These are phyloP conservation scores for Adrianichthys oophorus DNA, from an alignment of 2,797 vertebrate genomes.

Conservation along the genomic window DNA sequence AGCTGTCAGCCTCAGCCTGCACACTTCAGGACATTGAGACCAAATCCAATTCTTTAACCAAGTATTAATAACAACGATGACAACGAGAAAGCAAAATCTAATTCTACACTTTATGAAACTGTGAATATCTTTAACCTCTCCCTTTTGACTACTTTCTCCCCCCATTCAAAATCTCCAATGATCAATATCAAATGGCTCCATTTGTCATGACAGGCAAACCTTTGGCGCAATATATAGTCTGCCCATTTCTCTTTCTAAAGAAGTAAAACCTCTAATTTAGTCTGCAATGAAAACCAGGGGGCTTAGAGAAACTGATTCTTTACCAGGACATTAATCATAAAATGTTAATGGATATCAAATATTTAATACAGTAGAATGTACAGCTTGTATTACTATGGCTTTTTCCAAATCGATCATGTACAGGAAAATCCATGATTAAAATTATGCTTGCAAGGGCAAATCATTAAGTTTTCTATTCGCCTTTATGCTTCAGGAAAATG, in stretches of 20 bases:
- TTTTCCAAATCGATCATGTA: constrained; percentile 82
- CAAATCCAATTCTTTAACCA: too few relatives aligned
- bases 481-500: constrained; percentile 76
- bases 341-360: constrained; percentile 85
- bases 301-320: constrained; percentile 82
- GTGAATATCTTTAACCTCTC: constrained; percentile 9
- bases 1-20: too few relatives aligned
- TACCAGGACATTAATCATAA: constrained; percentile 84
- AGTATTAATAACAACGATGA: too few relatives aligned
- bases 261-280: constrained; percentile 80
- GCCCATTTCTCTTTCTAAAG: constrained; percentile 68
- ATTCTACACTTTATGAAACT: neutral
- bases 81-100: neutral
- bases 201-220: constrained; percentile 71
- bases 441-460: constrained; percentile 80
- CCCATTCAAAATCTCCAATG: constrained; percentile 57
- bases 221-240: constrained; percentile 62
- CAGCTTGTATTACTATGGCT: constrained; percentile 83
- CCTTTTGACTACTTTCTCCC: constrained; percentile 46
- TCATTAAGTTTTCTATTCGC: constrained; percentile 82
- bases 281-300: constrained; percentile 77
- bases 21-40: too few relatives aligned
- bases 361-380: constrained; percentile 86
- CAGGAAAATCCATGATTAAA: constrained; percentile 86
- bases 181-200: constrained; percentile 75